These are phyloP conservation scores for Euzophera pinguis DNA, from an alignment of 2,888 invertebrate genomes.

Conservation along the genomic window DNA sequence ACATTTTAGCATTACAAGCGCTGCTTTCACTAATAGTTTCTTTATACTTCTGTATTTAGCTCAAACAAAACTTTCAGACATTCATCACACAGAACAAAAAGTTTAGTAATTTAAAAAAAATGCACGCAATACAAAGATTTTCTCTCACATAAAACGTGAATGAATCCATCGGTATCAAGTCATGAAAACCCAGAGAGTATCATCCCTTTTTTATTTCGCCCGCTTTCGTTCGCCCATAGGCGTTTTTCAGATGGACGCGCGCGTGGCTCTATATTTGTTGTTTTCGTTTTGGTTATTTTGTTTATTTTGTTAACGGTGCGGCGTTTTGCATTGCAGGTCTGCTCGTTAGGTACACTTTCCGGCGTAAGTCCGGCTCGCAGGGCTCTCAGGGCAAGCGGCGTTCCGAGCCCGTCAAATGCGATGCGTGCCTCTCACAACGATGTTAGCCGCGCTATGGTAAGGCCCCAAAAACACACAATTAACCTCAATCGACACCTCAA, in stretches of 20 bases:
- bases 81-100: conserved; percentile 41
- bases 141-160: conserved; percentile 59
- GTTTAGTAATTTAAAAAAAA: conserved; percentile 38
- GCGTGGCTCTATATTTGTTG: conserved; percentile 55
- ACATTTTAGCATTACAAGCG: conserved; percentile 14
- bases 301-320: conserved; percentile 77
- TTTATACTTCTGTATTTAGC: conserved; percentile 59
- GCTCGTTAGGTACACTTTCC: conserved; percentile 81
- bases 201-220: conserved; percentile 60
- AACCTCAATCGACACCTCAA: conserved; percentile 8
- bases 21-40: conserved; percentile 16
- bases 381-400: conserved; percentile 75
- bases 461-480: conserved; percentile 38
- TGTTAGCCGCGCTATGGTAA: conserved; percentile 78
- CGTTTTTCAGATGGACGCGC: conserved; percentile 76
- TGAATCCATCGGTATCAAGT: conserved; percentile 61
- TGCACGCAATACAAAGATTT: conserved; percentile 46
- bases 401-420: conserved; percentile 77
- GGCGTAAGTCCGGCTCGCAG: conserved; percentile 79
- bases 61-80: conserved; percentile 40
- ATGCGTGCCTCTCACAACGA: conserved; percentile 80
- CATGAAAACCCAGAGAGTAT: conserved; percentile 62
- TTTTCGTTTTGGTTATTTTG: conserved; percentile 62
- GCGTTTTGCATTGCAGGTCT: conserved; percentile 81
- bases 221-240: conserved; percentile 72